Evolutionary conservation across 2,888 invertebrate species (phyloP), one percentile per base, ranked within the genome.

Genomic region (Dryococelus australis): DNA sequence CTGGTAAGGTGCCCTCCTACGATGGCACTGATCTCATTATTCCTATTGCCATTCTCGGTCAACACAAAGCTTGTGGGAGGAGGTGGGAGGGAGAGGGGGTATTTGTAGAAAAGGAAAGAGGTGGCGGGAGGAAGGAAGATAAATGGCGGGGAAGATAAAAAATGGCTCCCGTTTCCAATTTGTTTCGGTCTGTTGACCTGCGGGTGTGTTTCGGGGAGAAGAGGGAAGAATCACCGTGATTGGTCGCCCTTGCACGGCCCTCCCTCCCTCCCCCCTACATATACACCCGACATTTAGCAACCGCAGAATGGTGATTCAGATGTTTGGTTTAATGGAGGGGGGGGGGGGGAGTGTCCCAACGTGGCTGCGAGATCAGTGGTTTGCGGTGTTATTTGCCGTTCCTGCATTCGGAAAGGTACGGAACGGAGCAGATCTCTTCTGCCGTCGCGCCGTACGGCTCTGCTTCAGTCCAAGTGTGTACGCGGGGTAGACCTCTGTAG

Each of bases 101-200:
- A 47, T 47, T 47, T 6, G 6, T 6, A 12, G 6, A 6, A 12
- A 47, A 12, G 47, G 47, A 47, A 47, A 47, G 47, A 47, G 47
- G n/a, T n/a, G n/a, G 47, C 47, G 20, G 65, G 65, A 65, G 65
- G 65, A 65, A 65, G 24, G 65, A 65, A 65, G 65, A 65, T 20
- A 65, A 65, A 65, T 65, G 65, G 65, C 65, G 65, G 24, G 65
- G 65, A 65, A 65, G 65, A 65, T 65, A 65, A 65, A 65, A 65
- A 65, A 20, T 65, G 65, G 65, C 65, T 65, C 65, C 65, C 65
- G 24, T 65, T 65, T 65, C 65, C 65, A 65, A 65, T 65, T 65
- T 65, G 65, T 65, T 16, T 65, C 65, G 65, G 65, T 16, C 65
- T 65, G 65, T 65, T 65, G 65, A 65, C 65, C 65, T 65, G 65